Percentiles rank a stretch among this genome's conserved stretches.
Evolutionary conservation across 2,113 vertebrate species (phyloP).

Genomic region (Oncorhynchus mykiss): DNA sequence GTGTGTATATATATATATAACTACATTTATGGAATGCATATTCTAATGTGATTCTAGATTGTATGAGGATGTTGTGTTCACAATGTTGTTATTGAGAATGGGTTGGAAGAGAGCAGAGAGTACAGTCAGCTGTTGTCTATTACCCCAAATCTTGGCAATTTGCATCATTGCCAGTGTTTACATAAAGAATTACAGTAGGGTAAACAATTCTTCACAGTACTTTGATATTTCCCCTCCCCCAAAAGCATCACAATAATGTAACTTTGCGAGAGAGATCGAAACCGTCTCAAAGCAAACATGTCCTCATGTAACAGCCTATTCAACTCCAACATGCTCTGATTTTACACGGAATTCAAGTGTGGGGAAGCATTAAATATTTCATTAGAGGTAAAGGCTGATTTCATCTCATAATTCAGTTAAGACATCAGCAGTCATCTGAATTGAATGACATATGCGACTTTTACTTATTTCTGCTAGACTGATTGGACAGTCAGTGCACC

Average conservation of each 20-base stretch:
- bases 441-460: slow-evolving; percentile 10
- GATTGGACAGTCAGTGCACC: slow-evolving; percentile 19
- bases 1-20: neutral
- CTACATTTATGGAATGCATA: too few species aligned
- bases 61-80: too few species aligned
- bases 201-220: neutral
- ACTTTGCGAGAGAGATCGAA: neutral
- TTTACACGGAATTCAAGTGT: neutral
- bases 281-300: neutral
- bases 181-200: neutral
- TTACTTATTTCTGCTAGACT: slow-evolving; percentile 13
- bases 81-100: neutral
- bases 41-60: too few species aligned
- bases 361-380: slow-evolving; percentile 12
- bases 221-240: neutral
- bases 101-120: neutral
- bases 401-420: slow-evolving; percentile 2
- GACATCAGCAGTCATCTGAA: slow-evolving; percentile 4
- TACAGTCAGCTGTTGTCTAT: neutral
- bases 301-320: too few species aligned
- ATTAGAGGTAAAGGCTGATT: slow-evolving; percentile 16
- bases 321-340: neutral
- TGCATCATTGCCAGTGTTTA: slow-evolving; percentile 6
- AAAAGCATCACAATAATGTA: neutral
- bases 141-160: neutral